Evolutionary conservation across 1,140 invertebrate species (phyloP).

Genomic region (Drosophila lowei): DNA sequence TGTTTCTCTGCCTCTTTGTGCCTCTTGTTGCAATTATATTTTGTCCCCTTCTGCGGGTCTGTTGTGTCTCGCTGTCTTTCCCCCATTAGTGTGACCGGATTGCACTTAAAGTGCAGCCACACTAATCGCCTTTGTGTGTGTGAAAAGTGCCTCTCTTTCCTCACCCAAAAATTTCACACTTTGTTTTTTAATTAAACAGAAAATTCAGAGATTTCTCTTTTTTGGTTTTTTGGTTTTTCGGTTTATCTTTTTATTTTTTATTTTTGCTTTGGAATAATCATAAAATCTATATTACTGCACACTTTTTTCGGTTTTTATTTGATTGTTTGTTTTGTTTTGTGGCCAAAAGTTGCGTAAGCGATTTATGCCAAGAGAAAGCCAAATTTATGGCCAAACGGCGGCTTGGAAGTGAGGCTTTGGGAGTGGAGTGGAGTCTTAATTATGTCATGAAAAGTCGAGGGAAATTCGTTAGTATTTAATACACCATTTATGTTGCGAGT

Average conservation of each 20-base stretch:
- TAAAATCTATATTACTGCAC: constrained; percentile 47
- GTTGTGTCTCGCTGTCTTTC: too few species aligned
- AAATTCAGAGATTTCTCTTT: constrained; percentile 35
- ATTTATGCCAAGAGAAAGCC: constrained; percentile 21
- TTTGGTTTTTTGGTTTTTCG: constrained; percentile 13
- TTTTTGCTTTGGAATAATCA: constrained; percentile 34
- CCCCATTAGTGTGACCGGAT: not conserved
- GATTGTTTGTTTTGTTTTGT: too few species aligned
- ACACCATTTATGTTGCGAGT: not conserved
- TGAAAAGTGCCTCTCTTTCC: constrained; percentile 16
- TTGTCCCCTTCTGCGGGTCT: constrained; percentile 23
- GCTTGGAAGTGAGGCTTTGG: not conserved
- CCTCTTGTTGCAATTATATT: constrained; percentile 43
- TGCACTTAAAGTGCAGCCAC: not conserved
- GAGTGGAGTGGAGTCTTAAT: not conserved
- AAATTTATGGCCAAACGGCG: not conserved
- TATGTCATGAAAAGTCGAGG: constrained; percentile 11
- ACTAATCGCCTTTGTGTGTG: constrained; percentile 16
- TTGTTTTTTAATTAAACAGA: constrained; percentile 44
- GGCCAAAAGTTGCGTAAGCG: constrained; percentile 28
- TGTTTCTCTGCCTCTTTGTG: too few species aligned
- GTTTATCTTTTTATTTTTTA: constrained; percentile 19
- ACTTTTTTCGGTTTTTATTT: constrained; percentile 2
- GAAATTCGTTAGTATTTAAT: not conserved
- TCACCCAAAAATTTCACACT: constrained; percentile 41